phyloP scores from a whole-genome alignment of 1,140 invertebrate species.

The Ceratina calcarata region DNA sequence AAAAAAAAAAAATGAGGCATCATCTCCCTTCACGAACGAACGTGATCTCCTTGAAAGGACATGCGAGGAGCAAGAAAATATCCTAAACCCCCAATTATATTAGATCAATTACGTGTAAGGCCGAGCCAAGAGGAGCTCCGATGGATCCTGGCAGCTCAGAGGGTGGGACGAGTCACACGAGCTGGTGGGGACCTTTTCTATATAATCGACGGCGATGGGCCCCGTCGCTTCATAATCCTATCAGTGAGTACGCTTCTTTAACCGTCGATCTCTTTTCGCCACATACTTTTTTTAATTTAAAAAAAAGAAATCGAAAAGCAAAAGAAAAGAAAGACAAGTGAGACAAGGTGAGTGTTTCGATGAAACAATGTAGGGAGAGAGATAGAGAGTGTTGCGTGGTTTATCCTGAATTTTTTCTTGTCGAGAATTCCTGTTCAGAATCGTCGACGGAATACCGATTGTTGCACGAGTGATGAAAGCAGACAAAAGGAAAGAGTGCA shows the following conservation, averaged over 20 bases:
- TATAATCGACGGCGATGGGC: conserved; percentile 75
- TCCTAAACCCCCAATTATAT: conserved; percentile 46
- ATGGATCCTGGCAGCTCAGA: conserved; percentile 62
- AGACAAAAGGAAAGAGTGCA: neutral
- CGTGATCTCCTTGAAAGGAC: neutral
- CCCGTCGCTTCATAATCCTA: conserved; percentile 76
- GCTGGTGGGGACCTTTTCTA: conserved; percentile 77
- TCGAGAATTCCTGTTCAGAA: neutral
- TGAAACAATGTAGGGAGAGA: neutral
- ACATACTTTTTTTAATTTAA: conserved; percentile 47
- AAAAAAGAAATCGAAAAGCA: neutral
- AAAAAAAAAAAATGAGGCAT: too few relatives aligned
- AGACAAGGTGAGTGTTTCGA: conserved; percentile 73
- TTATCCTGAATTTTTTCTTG: neutral
- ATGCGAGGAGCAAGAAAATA: neutral
- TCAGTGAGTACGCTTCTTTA: conserved; percentile 73
- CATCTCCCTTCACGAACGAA: neutral
- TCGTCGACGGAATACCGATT: neutral
- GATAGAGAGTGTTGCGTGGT: neutral
- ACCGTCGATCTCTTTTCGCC: conserved; percentile 56
- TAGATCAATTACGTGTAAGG: conserved; percentile 63
- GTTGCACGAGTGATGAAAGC: neutral
- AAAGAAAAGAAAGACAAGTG: conserved; percentile 37
- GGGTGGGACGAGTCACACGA: conserved; percentile 66
- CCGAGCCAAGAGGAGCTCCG: conserved; percentile 48